These are phyloP conservation scores for Ormyrus pomaceus DNA, from an alignment of 2,888 invertebrate genomes.

Conservation along the genomic window DNA sequence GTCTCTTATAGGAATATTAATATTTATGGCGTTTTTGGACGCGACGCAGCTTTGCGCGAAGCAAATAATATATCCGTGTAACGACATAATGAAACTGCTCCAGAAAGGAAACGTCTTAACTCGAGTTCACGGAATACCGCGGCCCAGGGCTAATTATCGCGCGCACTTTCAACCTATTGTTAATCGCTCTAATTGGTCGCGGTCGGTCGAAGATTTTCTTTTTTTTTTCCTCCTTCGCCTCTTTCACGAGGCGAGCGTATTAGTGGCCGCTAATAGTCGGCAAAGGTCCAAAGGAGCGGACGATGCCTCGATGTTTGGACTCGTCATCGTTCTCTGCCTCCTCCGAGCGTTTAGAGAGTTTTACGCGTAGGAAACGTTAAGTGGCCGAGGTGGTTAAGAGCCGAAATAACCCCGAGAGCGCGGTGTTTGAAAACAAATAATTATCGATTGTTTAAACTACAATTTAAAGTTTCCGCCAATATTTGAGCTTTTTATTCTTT, in stretches of 20 bases:
- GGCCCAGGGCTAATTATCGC: slow-evolving; percentile 16
- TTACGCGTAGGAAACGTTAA: slow-evolving; percentile 13
- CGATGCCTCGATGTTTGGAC: slow-evolving; percentile 22
- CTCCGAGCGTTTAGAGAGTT: slow-evolving; percentile 20
- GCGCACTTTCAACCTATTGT: slow-evolving; percentile 8
- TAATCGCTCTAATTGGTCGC: slow-evolving; percentile 51
- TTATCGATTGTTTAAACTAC: slow-evolving; percentile 31
- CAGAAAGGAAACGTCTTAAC: background rate
- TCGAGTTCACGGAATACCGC: slow-evolving; percentile 5
- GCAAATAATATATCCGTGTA: too few relatives aligned
- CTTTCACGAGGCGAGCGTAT: background rate
- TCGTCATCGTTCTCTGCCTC: slow-evolving; percentile 24
- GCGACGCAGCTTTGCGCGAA: too few relatives aligned
- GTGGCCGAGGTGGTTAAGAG: slow-evolving; percentile 11
- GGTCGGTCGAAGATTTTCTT: slow-evolving; percentile 44
- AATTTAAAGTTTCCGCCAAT: slow-evolving; percentile 13
- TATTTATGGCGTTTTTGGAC: background rate
- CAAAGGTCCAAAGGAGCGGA: slow-evolving; percentile 31
- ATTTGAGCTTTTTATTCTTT: too few relatives aligned
- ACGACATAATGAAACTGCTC: background rate
- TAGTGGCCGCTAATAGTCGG: slow-evolving; percentile 50
- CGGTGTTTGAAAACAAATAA: slow-evolving; percentile 31
- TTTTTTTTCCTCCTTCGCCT: slow-evolving; percentile 18
- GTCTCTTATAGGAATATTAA: background rate
- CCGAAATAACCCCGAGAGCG: slow-evolving; percentile 15